Percentiles rank a stretch among this genome's conserved stretches.
phyloP scores from a whole-genome alignment of 2,113 vertebrate genomes.

The Solea senegalensis region DNA sequence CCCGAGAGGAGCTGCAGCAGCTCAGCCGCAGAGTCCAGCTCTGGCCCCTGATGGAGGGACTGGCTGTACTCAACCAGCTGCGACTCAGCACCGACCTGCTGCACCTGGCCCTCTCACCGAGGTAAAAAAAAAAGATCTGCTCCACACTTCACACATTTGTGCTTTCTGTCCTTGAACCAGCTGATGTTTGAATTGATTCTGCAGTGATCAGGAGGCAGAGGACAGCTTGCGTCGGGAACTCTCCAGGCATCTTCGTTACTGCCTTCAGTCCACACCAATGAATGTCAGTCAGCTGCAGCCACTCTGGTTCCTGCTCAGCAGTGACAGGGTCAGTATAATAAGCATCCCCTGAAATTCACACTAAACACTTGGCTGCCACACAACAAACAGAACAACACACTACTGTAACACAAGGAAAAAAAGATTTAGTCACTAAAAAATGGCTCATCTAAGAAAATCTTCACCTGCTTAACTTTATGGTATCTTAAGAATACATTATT shows the following conservation, averaged over 20 bases:
- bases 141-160: rapidly evolving
- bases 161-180: not conserved
- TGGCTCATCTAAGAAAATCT: too few relatives aligned
- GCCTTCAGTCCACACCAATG: constrained; percentile 87
- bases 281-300: constrained; percentile 85
- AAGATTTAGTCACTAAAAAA: too few relatives aligned
- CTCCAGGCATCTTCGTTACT: constrained; percentile 86
- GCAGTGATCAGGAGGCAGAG: constrained; percentile 79
- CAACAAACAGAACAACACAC: not conserved
- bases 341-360: not conserved
- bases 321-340: constrained; percentile 79
- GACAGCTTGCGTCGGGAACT: constrained; percentile 73
- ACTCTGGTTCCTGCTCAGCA: constrained; percentile 87
- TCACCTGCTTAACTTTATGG: too few relatives aligned
- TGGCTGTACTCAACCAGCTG: constrained; percentile 90
- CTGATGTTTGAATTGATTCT: not conserved
- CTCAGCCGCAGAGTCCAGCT: constrained; percentile 86
- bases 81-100: constrained; percentile 85
- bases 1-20: constrained; percentile 78
- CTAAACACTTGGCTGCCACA: not conserved
- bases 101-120: constrained; percentile 68
- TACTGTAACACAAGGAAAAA: not conserved
- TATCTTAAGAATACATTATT: too few relatives aligned
- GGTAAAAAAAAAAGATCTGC: constrained; percentile 54
- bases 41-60: constrained; percentile 91